These are phyloP conservation scores for Adineta ricciae DNA, from an alignment of 2,888 invertebrate species.

Conservation along the genomic window DNA sequence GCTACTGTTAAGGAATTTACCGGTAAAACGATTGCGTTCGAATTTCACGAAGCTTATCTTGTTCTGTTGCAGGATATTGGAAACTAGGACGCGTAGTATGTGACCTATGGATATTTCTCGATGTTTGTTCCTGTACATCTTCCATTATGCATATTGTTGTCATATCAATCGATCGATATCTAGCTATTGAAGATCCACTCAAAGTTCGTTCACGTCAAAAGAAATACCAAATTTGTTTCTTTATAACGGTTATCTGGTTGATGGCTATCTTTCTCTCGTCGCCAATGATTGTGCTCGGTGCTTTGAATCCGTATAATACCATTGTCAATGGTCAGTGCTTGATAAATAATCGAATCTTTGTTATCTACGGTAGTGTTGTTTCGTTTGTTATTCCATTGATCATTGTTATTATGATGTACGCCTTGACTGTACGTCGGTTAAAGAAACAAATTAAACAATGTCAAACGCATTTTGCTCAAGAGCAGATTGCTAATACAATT, in stretches of 20 bases:
- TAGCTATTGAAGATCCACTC: slow-evolving; percentile 34
- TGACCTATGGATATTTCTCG: slow-evolving; percentile 46
- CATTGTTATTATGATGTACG: slow-evolving; percentile 86
- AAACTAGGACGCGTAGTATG: slow-evolving; percentile 20
- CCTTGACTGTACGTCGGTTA: slow-evolving; percentile 69
- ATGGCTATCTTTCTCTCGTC: slow-evolving; percentile 59
- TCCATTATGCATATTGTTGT: slow-evolving; percentile 63
- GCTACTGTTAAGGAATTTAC: slow-evolving; percentile 82
- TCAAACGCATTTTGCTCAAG: slow-evolving; percentile 2
- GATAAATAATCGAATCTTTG: slow-evolving; percentile 41
- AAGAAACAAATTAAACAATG: slow-evolving; percentile 36
- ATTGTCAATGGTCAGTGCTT: slow-evolving; percentile 24
- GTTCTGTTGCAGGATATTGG: slow-evolving; percentile 17
- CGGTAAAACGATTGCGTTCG: no score
- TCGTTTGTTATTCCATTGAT: slow-evolving; percentile 88
- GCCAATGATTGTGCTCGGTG: slow-evolving; percentile 50
- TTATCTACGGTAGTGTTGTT: slow-evolving; percentile 81
- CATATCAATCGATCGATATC: slow-evolving; percentile 57
- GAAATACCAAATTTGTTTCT: slow-evolving; percentile 54
- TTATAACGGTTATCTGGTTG: slow-evolving; percentile 88
- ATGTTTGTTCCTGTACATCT: slow-evolving; percentile 55
- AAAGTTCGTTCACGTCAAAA: slow-evolving; percentile 43
- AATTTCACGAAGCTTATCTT: not conserved
- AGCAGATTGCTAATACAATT: not conserved
- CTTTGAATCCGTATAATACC: slow-evolving; percentile 57